Conservation (phyloP, 2,797 vertebrate species). For the Mycteria americana region DNA sequence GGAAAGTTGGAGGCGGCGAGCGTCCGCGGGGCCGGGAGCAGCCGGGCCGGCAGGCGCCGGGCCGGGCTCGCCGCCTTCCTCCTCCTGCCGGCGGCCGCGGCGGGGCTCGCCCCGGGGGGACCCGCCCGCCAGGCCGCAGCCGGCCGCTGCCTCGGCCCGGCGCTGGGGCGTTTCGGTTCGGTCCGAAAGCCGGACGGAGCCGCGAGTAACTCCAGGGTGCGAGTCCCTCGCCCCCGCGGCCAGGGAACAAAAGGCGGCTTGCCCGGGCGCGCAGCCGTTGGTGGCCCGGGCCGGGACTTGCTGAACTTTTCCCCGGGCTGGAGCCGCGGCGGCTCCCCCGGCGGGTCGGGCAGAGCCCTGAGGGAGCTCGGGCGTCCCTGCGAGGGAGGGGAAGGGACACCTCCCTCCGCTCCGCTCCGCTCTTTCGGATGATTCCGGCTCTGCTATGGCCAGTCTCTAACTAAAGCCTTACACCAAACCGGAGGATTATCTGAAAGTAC, state of each 20-base stretch:
- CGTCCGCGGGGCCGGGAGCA: not conserved
- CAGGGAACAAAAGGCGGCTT: conserved; percentile 18
- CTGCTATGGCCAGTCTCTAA: not conserved
- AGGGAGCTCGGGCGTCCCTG: not conserved
- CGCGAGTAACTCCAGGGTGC: not conserved
- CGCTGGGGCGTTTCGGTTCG: fast-evolving
- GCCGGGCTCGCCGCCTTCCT: not conserved
- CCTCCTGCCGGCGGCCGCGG: not conserved
- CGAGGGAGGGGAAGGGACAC: not conserved
- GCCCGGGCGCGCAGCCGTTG: not conserved
- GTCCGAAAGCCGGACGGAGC: not conserved
- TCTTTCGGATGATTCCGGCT: not conserved
- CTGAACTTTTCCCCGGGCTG: not conserved
- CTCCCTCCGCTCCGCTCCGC: not conserved
- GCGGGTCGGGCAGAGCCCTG: not conserved
- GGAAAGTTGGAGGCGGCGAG: not conserved
- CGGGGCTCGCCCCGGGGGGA: not conserved
- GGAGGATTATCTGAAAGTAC: not conserved
- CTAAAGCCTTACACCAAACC: not conserved
- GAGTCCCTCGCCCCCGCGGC: not conserved
- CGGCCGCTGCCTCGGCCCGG: not conserved
- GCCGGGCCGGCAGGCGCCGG: not conserved
- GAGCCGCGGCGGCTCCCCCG: not conserved
- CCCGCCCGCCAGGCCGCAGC: not conserved
- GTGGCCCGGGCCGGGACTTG: not conserved